These are phyloP conservation scores for Lycaena phlaeas DNA, from an alignment of 2,888 invertebrate genomes.

Conservation along the genomic window DNA sequence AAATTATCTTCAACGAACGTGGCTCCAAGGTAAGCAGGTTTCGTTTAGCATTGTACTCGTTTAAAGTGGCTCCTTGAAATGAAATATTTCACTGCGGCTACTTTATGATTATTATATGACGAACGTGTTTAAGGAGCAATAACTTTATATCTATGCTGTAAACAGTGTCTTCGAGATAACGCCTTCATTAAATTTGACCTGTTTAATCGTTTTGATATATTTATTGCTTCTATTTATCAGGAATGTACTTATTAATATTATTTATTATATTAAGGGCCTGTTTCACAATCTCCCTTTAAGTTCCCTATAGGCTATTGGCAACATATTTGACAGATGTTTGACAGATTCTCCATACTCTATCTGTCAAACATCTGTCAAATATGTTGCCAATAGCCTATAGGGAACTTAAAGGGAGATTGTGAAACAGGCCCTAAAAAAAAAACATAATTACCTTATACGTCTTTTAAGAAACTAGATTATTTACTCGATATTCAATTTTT, in stretches of 20 bases:
- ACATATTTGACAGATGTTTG: no score
- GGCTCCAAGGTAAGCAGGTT: constrained; percentile 96
- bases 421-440: no score
- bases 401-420: no score
- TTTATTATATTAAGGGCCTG: constrained; percentile 1
- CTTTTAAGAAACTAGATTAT: no score
- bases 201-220: constrained; percentile 12
- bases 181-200: constrained; percentile 7
- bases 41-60: constrained; percentile 18
- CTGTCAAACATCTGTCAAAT: no score
- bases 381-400: no score
- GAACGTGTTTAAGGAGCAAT: constrained; percentile 19
- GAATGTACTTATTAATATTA: constrained; percentile 15
- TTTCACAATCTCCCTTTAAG: no score
- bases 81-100: constrained; percentile 44
- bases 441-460: no score
- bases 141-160: constrained; percentile 16
- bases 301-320: no score
- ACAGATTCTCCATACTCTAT: no score
- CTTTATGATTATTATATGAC: constrained; percentile 21
- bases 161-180: constrained; percentile 11
- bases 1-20: constrained; percentile 99
- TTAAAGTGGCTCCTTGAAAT: constrained; percentile 52
- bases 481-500: no score
- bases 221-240: constrained; percentile 26